Evolutionary conservation across 2,113 vertebrate species (phyloP).

Genomic region (Orthonyx spaldingii): DNA sequence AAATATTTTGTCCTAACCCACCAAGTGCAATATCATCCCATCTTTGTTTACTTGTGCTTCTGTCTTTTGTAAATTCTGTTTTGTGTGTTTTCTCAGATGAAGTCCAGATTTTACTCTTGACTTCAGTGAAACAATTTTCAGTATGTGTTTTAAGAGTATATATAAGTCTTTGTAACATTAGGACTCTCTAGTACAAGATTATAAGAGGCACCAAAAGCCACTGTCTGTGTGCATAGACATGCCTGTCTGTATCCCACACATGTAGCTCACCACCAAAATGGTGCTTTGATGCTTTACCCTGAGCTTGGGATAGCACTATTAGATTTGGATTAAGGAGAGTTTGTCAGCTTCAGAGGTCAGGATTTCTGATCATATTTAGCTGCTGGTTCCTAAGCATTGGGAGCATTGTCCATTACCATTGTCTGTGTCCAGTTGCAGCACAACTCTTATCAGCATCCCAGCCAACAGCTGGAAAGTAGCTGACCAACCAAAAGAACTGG

Average conservation of each 20-base stretch:
- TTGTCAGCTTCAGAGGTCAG: neutral
- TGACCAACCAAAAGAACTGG: neutral
- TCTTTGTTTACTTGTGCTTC: neutral
- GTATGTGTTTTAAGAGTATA: neutral
- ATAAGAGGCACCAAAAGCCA: neutral
- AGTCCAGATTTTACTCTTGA: neutral
- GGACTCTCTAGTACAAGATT: neutral
- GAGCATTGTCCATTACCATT: neutral
- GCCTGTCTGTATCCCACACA: neutral
- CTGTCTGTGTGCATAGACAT: neutral
- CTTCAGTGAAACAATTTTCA: neutral
- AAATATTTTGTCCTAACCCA: neutral
- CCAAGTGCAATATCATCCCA: neutral
- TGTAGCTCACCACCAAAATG: neutral
- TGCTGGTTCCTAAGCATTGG: neutral
- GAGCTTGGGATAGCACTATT: neutral
- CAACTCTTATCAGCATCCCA: neutral
- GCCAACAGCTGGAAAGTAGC: neutral
- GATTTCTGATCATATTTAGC: neutral
- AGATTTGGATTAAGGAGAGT: neutral
- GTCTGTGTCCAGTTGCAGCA: neutral
- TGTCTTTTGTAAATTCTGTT: neutral
- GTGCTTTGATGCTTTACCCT: neutral
- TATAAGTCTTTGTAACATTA: neutral
- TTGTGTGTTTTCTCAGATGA: neutral